A percentile compares a stretch with the other conserved stretches of the same genome.
phyloP scores from a whole-genome alignment of 2,113 vertebrate genomes.

The Diadophis punctatus region DNA sequence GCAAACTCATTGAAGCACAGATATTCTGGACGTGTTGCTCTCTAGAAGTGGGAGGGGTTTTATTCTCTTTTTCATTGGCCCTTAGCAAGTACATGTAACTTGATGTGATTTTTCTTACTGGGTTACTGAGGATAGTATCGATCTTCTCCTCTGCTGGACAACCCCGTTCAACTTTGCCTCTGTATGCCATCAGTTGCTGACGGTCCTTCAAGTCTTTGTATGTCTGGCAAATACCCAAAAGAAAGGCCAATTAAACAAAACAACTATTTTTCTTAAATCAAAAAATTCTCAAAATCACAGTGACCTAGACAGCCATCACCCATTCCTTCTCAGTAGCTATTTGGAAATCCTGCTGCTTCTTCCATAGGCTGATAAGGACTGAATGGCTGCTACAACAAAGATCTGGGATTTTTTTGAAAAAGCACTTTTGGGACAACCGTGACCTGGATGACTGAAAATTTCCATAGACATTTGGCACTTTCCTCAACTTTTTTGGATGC shows the following conservation, averaged over 20 bases:
- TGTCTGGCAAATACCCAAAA: slow-evolving; percentile 70
- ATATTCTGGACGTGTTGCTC: neutral
- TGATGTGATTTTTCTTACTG: slow-evolving; percentile 67
- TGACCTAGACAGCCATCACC: neutral
- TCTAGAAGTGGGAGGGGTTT: neutral
- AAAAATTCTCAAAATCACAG: neutral
- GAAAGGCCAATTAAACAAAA: slow-evolving; percentile 12
- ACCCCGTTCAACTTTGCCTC: slow-evolving; percentile 80
- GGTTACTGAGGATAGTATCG: slow-evolving; percentile 76
- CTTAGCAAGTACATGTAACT: neutral
- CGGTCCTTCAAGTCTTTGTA: slow-evolving; percentile 91
- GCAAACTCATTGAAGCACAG: neutral
- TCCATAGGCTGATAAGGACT: neutral
- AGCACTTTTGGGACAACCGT: neutral
- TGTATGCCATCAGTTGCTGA: slow-evolving; percentile 81
- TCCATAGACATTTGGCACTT: neutral
- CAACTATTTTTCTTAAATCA: neutral
- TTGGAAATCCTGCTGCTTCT: neutral
- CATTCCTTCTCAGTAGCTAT: neutral
- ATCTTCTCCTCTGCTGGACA: slow-evolving; percentile 86
- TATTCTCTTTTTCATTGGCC: neutral
- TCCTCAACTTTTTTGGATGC: neutral
- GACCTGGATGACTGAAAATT: neutral
- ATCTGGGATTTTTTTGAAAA: neutral
- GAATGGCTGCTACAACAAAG: neutral